Base-by-base conservation (phyloP, 2,888 invertebrate genomes). In the Arctia plantaginis region DNA sequence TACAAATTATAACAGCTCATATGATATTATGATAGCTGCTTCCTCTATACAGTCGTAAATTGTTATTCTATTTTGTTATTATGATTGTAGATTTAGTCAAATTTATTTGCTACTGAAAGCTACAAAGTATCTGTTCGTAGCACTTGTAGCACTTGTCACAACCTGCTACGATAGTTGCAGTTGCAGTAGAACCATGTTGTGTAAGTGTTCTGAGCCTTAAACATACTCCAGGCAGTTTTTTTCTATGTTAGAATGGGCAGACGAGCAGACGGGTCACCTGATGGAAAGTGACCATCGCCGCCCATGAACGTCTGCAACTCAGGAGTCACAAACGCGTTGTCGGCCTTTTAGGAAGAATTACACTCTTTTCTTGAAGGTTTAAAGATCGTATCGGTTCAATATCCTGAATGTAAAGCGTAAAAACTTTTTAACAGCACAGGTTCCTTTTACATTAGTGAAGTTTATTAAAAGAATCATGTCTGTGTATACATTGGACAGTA, bases 91-190 rank as follows among this genome's bases (percentile, higher is more conserved):
- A 30, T 66, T 27, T 18, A 39, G 18, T 33, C 7, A 44, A 13
- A n/a, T 64, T 51, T 27, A 73, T 68, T 35, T 18, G n/a, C 68
- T 44, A 64, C 62, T 20, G 2, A 23, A 27, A 18, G 64, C 68
- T 73, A 72, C 44, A 27, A 33, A 33, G 10, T 44, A 8, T 27
- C 4, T 70, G 68, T 7, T 18, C 79, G 74, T 80, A 82, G 80
- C 62, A 65, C 20, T 41, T 59, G 80, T 80, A 80, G 80, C 64
- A 66, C 51, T 12, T 30, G 23, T 20, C 51, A 4, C 27, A 33
- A 51, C 41, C 66, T 44, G 78, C 76, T 80, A 82, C 78, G 76
- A 30, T 30, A 4, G 27, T 39, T 15, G 23, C 4, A n/a, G n/a
- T n/a, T n/a, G n/a, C n/a, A n/a, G n/a, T n/a, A n/a, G 6, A 65